These are phyloP conservation scores for Morpho achilles DNA, from an alignment of 2,888 invertebrate species.

Conservation along the genomic window DNA sequence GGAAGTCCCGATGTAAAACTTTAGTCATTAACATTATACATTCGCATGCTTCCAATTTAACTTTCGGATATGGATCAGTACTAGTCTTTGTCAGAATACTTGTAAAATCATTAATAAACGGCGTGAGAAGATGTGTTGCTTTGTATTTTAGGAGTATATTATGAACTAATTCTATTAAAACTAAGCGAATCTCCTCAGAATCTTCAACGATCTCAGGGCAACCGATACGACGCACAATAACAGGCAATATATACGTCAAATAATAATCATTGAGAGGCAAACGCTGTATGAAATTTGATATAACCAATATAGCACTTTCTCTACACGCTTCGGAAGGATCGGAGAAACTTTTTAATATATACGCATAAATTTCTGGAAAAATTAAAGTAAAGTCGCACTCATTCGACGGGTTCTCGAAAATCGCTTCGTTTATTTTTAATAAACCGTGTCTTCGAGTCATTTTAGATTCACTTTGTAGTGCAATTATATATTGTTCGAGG, in stretches of 20 bases:
- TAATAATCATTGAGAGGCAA: constrained; percentile 85
- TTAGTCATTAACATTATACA: constrained; percentile 83
- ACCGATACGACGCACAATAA: constrained; percentile 87
- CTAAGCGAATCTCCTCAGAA: constrained; percentile 89
- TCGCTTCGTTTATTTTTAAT: constrained; percentile 70
- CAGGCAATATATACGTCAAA: constrained; percentile 86
- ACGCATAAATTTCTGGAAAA: constrained; percentile 61
- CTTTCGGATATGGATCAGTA: constrained; percentile 88
- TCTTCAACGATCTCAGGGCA: constrained; percentile 84
- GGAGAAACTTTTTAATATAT: constrained; percentile 60
- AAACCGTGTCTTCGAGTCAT: constrained; percentile 76
- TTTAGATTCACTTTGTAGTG: constrained; percentile 81
- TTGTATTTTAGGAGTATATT: constrained; percentile 82
- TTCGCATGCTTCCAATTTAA: constrained; percentile 88
- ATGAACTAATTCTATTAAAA: constrained; percentile 82
- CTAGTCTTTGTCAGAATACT: constrained; percentile 85
- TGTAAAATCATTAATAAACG: constrained; percentile 87
- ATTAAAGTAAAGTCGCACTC: constrained; percentile 53
- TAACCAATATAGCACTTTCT: constrained; percentile 76
- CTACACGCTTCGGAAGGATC: constrained; percentile 83
- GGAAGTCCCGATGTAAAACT: constrained; percentile 84
- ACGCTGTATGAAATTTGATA: constrained; percentile 75
- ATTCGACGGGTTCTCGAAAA: constrained; percentile 59
- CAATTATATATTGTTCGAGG: constrained; percentile 54
- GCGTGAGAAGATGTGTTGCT: constrained; percentile 76